Evolutionary conservation across 2,888 invertebrate genomes (phyloP).

Genomic region (Dryocosmus kuriphilus): DNA sequence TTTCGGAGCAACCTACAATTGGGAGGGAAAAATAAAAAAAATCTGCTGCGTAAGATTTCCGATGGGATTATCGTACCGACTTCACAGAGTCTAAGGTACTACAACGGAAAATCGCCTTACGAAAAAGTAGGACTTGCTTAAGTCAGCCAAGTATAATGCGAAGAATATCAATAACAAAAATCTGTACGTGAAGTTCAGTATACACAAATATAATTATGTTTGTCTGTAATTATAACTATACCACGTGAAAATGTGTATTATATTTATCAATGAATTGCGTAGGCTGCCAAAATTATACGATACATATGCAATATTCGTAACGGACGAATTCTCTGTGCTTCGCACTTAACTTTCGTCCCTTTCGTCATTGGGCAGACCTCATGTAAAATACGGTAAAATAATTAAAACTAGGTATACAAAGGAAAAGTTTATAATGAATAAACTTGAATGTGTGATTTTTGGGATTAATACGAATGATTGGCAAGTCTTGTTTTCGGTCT

Average conservation of each 20-base stretch:
- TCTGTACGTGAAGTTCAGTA: slow-evolving; percentile 38
- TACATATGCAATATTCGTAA: not conserved
- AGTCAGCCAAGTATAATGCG: slow-evolving; percentile 38
- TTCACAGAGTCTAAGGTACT: slow-evolving; percentile 20
- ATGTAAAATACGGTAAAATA: slow-evolving; percentile 20
- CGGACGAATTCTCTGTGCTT: not conserved
- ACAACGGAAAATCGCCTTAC: slow-evolving; percentile 51
- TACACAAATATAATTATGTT: slow-evolving; percentile 39
- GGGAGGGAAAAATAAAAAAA: slow-evolving; percentile 51
- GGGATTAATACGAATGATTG: not conserved
- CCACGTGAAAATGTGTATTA: slow-evolving; percentile 39
- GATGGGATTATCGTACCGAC: not conserved
- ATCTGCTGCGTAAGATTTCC: slow-evolving; percentile 32
- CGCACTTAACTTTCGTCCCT: not conserved
- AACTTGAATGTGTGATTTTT: not conserved
- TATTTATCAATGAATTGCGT: slow-evolving; percentile 37
- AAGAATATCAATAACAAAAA: slow-evolving; percentile 42
- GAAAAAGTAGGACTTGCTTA: slow-evolving; percentile 38
- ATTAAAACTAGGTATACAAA: not conserved
- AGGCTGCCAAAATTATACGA: slow-evolving; percentile 4
- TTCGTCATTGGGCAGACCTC: not conserved
- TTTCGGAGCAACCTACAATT: slow-evolving; percentile 55
- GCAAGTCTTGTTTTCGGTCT: not conserved
- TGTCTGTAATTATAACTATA: slow-evolving; percentile 43
- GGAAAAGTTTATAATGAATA: not conserved